Evolutionary conservation across 1,140 invertebrate genomes (phyloP), one percentile per base, ranked within the genome.

Genomic region (Sesamia nonagrioides): DNA sequence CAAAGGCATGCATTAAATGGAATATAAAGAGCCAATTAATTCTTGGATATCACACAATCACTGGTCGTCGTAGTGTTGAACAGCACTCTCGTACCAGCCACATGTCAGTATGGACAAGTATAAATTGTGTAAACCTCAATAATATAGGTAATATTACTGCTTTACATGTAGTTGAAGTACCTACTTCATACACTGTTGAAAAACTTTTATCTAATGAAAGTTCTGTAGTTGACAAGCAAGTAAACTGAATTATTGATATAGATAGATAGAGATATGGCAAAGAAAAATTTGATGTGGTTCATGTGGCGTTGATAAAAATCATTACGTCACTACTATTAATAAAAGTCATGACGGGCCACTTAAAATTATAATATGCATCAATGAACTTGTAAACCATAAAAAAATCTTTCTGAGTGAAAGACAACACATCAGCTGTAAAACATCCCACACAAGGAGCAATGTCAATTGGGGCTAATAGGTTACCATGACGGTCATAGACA

Each of bases 401-500:
- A 40, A 40, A n/a, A n/a, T n/a, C n/a, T n/a, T n/a, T 40, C 37
- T 9, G 37, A 37, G 2, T 33, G 5, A 37, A 37, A 13, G 21
- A 37, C 15, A 0, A 8, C 33, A 35, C 9, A 13, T 35, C 58
- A 61, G 58, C 58, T 61, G 58, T 35, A 27, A 3, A 45, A 1
- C 58, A 35, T 35, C 58, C 58, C 58, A 61, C 58, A 35, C 58
- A 61, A 61, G 58, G 7, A 13, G 60, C 35, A 9, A 61, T 40
- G 60, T 61, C 60, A 61, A 61, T 61, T 40, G 60, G 60, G 60
- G 60, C 33, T 61, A 69, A 33, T 48, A 48, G 42, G 63, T 68
- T 68, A 68, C 18, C 18, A 27, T 37, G 15, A 18, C 33, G 35
- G 9, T n/a, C 21, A 27, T 48, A 42, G 4, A 50, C 37, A 33